Conservation (phyloP, 2,113 vertebrate species). For the Anhinga anhinga region DNA sequence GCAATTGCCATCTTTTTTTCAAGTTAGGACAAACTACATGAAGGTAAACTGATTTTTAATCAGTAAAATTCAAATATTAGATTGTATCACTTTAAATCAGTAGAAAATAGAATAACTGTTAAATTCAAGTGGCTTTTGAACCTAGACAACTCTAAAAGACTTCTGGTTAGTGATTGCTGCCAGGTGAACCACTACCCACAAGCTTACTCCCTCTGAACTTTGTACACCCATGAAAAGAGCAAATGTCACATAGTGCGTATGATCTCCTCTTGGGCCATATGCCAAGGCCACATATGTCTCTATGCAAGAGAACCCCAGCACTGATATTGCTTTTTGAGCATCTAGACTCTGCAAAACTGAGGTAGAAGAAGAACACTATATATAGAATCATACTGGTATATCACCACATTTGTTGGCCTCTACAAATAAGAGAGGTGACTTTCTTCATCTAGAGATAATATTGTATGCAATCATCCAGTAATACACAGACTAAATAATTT, state of each 20-base stretch:
- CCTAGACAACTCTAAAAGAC: background rate
- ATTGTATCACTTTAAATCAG: background rate
- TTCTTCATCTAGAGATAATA: background rate
- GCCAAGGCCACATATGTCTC: background rate
- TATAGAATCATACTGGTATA: background rate
- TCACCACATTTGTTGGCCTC: background rate
- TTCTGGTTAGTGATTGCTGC: background rate
- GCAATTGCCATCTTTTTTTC: background rate
- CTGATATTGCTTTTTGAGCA: background rate
- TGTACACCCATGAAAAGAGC: background rate
- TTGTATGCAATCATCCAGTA: background rate
- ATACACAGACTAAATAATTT: background rate
- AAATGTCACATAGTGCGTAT: background rate
- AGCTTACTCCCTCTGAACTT: background rate
- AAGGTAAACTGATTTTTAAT: background rate
- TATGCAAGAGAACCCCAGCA: background rate
- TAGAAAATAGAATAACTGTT: background rate
- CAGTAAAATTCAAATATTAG: background rate
- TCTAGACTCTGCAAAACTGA: background rate
- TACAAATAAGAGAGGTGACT: background rate
- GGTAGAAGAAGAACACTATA: background rate
- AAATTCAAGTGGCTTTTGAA: background rate
- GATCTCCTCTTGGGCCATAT: background rate
- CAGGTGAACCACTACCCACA: background rate
- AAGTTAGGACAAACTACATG: background rate